Evolutionary conservation across 2,888 invertebrate genomes (phyloP).

Genomic region (Toxonevra muliebris): DNA sequence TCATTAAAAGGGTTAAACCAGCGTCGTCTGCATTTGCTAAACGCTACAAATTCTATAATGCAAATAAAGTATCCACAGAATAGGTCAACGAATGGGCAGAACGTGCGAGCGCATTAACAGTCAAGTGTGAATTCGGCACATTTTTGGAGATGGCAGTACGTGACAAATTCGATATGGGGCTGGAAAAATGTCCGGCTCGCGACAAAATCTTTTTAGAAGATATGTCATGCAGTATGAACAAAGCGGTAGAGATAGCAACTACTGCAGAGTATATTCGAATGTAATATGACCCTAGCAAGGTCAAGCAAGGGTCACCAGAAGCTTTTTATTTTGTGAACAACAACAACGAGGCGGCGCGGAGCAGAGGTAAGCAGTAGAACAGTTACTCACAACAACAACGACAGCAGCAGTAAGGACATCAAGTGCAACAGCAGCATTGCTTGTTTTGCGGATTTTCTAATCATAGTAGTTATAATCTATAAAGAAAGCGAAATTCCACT

Average conservation of each 20-base stretch:
- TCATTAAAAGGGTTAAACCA: too few species aligned
- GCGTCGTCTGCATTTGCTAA: constrained; percentile 37
- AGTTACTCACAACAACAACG: constrained; percentile 3
- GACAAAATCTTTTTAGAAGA: constrained; percentile 39
- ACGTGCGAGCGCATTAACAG: constrained; percentile 33
- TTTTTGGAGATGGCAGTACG: constrained; percentile 26
- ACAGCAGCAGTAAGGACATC: constrained; percentile 16
- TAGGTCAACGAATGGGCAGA: constrained; percentile 39
- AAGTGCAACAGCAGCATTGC: constrained; percentile 11
- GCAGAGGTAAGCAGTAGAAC: constrained; percentile 16
- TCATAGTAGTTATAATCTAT: constrained; percentile 31
- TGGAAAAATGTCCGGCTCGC: constrained; percentile 34
- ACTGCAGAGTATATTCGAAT: constrained; percentile 31
- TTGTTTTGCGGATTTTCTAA: constrained; percentile 33
- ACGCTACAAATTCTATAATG: constrained; percentile 37
- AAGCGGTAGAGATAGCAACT: constrained; percentile 34
- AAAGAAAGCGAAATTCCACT: too few species aligned
- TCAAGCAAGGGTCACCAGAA: too few species aligned
- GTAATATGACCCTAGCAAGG: too few species aligned
- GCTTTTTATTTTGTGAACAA: too few species aligned
- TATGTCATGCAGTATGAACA: constrained; percentile 25
- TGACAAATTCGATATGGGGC: constrained; percentile 35
- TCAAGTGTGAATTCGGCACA: constrained; percentile 31
- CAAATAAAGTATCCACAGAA: constrained; percentile 31
- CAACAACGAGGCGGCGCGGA: constrained; percentile 13